Base-by-base conservation (phyloP, 1,140 invertebrate genomes). In the Pseudomyrmex gracilis region DNA sequence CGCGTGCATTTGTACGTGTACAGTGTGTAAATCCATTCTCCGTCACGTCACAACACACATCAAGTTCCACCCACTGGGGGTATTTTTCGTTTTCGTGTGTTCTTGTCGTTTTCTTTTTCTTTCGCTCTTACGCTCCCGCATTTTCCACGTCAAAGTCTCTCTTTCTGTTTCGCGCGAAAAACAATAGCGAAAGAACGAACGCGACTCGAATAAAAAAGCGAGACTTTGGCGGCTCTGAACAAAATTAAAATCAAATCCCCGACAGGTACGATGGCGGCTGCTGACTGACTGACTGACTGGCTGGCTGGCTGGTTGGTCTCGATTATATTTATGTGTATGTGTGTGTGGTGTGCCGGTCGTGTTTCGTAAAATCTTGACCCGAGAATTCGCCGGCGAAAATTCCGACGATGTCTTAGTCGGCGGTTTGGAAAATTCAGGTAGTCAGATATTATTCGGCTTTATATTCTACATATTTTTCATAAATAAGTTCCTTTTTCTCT, bases 241-340 rank as follows among this genome's bases (percentile, higher is more conserved):
- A 60, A 83, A 77, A 83, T 85, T 76, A 83, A 85, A 83, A 83
- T 83, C 63, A 68, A 83, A 83, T 76, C 55, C 53, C 43, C 45
- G 58, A 22, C 10, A 13, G 13, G 63, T 49, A 34, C 5, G 34
- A 34, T 34, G 34, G 34, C 34, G 34, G 34, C 34, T 4, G 34
- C 34, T 34, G 34, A n/a, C n/a, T n/a, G n/a, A n/a, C 34, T 34
- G 34, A 34, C 34, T 34, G 34, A 34, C 34, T 34, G 9, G 34
- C 9, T 47, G 2, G 51, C 47, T 22, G 66, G 20, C 7, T 55
- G 24, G 51, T 20, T 66, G 13, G 61, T 53, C 47, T 67, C 60
- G 12, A 12, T 15, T 67, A 34, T 34, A 34, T 34, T 5, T 34
- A 5, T 34, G 34, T 34, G 34, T 34, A 5, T 34, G 24, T 34